Evolutionary conservation across 2,113 vertebrate genomes (phyloP), one percentile per base, ranked within the genome.

Genomic region (Pagrus major): DNA sequence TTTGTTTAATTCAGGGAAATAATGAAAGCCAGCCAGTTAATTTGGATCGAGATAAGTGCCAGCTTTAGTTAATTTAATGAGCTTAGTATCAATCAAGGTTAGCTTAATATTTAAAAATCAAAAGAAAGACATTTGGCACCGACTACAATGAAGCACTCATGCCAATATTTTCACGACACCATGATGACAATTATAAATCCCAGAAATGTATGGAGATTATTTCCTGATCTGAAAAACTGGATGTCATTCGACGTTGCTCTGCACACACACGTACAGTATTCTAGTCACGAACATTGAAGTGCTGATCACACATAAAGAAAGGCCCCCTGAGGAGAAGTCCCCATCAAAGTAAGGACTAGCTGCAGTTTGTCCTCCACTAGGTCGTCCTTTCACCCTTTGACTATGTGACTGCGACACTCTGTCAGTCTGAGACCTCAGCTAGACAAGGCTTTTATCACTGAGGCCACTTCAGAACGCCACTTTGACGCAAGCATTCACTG

Each of bases 331-430:
- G 61, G 71, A 76, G 1, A 73, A 47, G 35, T 66, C 11, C 15
- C 78, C 64, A 51, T 83, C 51, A 46, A 56, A 75, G n/a, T 16
- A 58, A 66, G 27, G 52, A 71, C 39, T 21, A 25, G n/a, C 55
- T 29, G 49, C 31, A 46, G 65, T 55, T 60, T 71, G 80, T 52
- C 69, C 58, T 78, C 64, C 29, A n/a, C 11, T 2, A 27, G 37
- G 70, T 84, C 64, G 54, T 49, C 64, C 21, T n/a, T 42, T 77
- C 52, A 47, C 83, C 68, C 20, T 1, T 35, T 9, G n/a, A 5
- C 46, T 31, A 1, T 14, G 33, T 9, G 23, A 25, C 55, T 41
- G 31, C 37, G 8, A 5, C 66, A 47, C 35, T 23, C 46, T 44
- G 67, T 47, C 71, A 39, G 29, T 16, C 29, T 16, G 31, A 67